phyloP scores from a whole-genome alignment of 2,113 vertebrate species.

The Salvelinus fontinalis region DNA sequence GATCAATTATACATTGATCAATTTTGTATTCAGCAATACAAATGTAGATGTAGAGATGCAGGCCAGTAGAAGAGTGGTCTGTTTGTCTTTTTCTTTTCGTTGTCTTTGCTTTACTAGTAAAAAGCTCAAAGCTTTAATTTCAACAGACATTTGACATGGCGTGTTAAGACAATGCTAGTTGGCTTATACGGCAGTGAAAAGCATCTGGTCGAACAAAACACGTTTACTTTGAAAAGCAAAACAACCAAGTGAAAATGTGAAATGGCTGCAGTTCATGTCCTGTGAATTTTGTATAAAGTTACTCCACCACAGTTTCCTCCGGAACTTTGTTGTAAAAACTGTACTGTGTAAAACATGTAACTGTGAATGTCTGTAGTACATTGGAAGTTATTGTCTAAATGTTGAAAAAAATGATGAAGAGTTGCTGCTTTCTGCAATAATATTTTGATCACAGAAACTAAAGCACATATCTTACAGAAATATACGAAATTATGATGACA shows the following conservation, averaged over 20 bases:
- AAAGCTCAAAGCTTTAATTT: constrained; percentile 73
- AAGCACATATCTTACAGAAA: constrained; percentile 88
- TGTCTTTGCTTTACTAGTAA: constrained; percentile 67
- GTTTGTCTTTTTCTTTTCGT: constrained; percentile 63
- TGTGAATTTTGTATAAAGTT: constrained; percentile 82
- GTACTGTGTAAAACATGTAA: constrained; percentile 88
- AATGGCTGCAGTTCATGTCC: constrained; percentile 78
- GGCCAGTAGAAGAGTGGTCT: constrained; percentile 60
- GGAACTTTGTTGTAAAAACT: constrained; percentile 84
- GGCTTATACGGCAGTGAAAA: constrained; percentile 75
- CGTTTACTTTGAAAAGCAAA: constrained; percentile 72
- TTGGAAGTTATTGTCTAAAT: constrained; percentile 89
- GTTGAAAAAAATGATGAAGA: constrained; percentile 76
- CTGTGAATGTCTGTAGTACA: constrained; percentile 90
- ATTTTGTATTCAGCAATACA: constrained; percentile 77
- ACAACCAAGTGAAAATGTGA: constrained; percentile 74
- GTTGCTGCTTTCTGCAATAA: constrained; percentile 95
- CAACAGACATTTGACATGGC: constrained; percentile 56
- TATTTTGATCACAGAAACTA: constrained; percentile 88
- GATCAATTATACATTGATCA: constrained; percentile 67
- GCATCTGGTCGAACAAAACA: constrained; percentile 66
- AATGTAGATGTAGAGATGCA: constrained; percentile 66
- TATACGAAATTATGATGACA: constrained; percentile 81
- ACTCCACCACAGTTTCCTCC: constrained; percentile 77
- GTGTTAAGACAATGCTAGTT: constrained; percentile 71